Evolutionary conservation across 2,888 invertebrate genomes (phyloP).

Genomic region (Diaphora mendica): DNA sequence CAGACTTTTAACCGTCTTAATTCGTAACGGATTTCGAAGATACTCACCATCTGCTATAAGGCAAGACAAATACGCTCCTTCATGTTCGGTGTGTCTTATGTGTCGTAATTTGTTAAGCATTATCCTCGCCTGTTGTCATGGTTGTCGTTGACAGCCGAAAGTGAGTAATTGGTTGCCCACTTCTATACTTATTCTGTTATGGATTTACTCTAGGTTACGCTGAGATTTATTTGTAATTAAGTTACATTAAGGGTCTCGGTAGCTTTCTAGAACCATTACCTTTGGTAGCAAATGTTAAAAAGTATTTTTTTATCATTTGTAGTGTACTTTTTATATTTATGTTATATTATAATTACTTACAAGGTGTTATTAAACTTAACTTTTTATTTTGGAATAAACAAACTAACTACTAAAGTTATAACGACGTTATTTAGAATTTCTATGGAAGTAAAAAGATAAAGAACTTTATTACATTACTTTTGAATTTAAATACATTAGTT

Average conservation of each 20-base stretch:
- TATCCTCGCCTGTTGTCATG: background rate
- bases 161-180: background rate
- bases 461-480: background rate
- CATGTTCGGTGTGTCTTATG: background rate
- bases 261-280: background rate
- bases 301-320: no score
- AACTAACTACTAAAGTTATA: background rate
- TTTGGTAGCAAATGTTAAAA: no score
- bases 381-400: background rate
- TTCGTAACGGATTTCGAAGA: background rate
- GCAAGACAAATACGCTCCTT: background rate
- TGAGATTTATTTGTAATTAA: background rate
- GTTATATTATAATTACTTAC: background rate
- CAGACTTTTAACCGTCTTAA: background rate
- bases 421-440: conserved; percentile 5
- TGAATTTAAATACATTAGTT: conserved; percentile 1
- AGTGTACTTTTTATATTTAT: background rate
- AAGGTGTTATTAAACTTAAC: conserved; percentile 1
- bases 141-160: background rate
- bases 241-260: background rate
- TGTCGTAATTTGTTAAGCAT: background rate
- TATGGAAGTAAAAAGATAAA: background rate
- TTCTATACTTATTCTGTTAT: background rate
- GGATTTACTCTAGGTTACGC: background rate
- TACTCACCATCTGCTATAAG: background rate